These are phyloP conservation scores for Tapirus indicus DNA, from an alignment of 2,797 vertebrate species.

Conservation along the genomic window DNA sequence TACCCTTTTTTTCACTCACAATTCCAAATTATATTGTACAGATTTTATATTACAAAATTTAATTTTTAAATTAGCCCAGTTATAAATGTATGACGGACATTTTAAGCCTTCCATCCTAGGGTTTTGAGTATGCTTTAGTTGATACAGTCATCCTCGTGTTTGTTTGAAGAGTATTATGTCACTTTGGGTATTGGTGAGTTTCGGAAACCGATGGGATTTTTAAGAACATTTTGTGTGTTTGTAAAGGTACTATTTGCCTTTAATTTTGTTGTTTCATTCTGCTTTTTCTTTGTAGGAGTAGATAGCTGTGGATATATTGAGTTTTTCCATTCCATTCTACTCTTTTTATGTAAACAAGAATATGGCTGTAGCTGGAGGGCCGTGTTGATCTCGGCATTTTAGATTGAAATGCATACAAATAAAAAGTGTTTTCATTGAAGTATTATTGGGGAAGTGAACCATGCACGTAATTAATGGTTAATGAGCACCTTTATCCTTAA, in stretches of 20 bases:
- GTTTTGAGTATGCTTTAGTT: slow-evolving; percentile 31
- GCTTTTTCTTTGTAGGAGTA: not conserved
- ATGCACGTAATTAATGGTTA: not conserved
- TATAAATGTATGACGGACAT: not conserved
- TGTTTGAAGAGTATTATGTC: not conserved
- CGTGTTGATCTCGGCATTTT: slow-evolving; percentile 32
- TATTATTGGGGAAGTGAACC: slow-evolving; percentile 17
- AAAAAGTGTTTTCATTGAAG: slow-evolving; percentile 25
- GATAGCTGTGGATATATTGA: not conserved
- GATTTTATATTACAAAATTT: slow-evolving; percentile 6
- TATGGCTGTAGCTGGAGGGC: not conserved
- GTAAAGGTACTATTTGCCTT: slow-evolving; percentile 47
- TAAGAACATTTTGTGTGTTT: slow-evolving; percentile 54
- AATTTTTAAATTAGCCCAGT: slow-evolving; percentile 5
- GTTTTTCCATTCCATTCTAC: slow-evolving; percentile 10
- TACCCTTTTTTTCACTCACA: not conserved
- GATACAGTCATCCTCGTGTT: not conserved
- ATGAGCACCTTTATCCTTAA: slow-evolving; percentile 15
- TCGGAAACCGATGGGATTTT: slow-evolving; percentile 34
- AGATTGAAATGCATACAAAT: not conserved
- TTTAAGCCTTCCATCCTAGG: not conserved
- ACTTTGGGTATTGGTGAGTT: slow-evolving; percentile 43
- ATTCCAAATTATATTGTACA: not conserved
- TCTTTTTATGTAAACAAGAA: slow-evolving; percentile 27
- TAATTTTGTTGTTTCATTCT: slow-evolving; percentile 62